Conservation (phyloP, 2,888 invertebrate genomes). For the Oegoconia quadripuncta region DNA sequence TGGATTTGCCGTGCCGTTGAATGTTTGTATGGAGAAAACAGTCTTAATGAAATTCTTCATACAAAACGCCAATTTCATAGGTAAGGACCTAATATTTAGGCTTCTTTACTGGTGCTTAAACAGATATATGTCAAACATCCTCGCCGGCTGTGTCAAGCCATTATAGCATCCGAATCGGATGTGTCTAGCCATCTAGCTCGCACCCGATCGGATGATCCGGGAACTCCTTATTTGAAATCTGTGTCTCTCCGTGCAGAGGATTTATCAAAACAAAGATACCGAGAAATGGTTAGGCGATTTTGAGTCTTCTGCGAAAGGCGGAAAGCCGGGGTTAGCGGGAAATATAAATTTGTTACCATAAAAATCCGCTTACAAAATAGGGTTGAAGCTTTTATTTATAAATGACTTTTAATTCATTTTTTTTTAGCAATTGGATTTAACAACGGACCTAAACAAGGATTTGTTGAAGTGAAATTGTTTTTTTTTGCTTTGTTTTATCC, state of each 20-base stretch:
- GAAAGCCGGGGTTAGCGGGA: slow-evolving; percentile 21
- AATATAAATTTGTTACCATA: slow-evolving; percentile 28
- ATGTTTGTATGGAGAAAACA: too few relatives aligned
- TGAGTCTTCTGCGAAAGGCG: slow-evolving; percentile 19
- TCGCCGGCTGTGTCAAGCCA: too few relatives aligned
- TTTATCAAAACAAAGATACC: slow-evolving; percentile 26
- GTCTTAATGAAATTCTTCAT: too few relatives aligned
- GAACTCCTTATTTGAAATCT: slow-evolving; percentile 61
- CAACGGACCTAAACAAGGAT: neutral
- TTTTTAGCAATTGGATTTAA: neutral
- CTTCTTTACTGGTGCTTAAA: too few relatives aligned
- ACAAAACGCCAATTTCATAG: too few relatives aligned
- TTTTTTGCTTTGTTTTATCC: too few relatives aligned
- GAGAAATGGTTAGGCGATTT: slow-evolving; percentile 11
- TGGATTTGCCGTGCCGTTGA: too few relatives aligned
- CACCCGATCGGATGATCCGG: slow-evolving; percentile 49
- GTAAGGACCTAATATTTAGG: too few relatives aligned
- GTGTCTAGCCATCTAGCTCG: slow-evolving; percentile 26
- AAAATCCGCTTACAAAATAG: slow-evolving; percentile 55
- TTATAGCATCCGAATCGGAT: slow-evolving; percentile 3
- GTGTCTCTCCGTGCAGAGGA: slow-evolving; percentile 57
- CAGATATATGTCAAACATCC: too few relatives aligned
- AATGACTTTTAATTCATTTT: neutral
- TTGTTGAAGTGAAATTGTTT: too few relatives aligned
- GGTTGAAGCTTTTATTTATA: slow-evolving; percentile 6